Evolutionary conservation across 1,140 invertebrate genomes (phyloP).

Genomic region (Neodiprion fabricii): DNA sequence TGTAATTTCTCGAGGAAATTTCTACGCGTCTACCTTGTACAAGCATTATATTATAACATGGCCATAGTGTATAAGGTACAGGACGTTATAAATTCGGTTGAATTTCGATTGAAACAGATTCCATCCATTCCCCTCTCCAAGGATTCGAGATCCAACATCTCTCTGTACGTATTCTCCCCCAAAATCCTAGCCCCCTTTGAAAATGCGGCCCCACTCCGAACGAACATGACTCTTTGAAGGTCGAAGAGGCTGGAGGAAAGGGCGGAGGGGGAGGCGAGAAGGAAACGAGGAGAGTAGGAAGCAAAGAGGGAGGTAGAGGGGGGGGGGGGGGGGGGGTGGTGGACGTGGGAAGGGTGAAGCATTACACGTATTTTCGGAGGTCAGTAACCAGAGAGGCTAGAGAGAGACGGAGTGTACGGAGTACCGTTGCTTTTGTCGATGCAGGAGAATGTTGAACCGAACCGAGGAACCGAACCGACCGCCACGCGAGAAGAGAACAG

Average conservation of each 20-base stretch:
- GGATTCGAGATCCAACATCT: too few relatives aligned
- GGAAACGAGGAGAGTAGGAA: slow-evolving; percentile 17
- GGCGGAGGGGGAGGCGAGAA: slow-evolving; percentile 27
- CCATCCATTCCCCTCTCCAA: too few relatives aligned
- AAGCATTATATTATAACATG: too few relatives aligned
- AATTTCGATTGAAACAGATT: too few relatives aligned
- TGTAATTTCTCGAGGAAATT: too few relatives aligned
- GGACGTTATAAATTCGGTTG: too few relatives aligned
- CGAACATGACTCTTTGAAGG: not conserved
- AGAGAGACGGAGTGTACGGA: slow-evolving; percentile 51
- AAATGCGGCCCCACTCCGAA: not conserved
- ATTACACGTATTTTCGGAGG: slow-evolving; percentile 57
- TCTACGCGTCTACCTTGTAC: too few relatives aligned
- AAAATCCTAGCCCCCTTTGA: too few relatives aligned
- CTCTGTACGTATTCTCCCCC: too few relatives aligned
- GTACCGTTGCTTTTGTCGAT: slow-evolving; percentile 57
- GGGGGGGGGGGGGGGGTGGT: too few relatives aligned
- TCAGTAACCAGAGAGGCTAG: slow-evolving; percentile 56
- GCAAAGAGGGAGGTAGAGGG: not conserved
- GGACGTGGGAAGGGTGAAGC: not conserved
- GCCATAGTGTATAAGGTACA: too few relatives aligned
- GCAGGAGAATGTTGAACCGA: slow-evolving; percentile 51
- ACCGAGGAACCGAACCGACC: slow-evolving; percentile 17
- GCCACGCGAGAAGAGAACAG: not conserved
- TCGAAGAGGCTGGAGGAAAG: not conserved